Evolutionary conservation across 2,888 invertebrate genomes (phyloP), one percentile per base, ranked within the genome.

Genomic region (Heliconius charithonia): DNA sequence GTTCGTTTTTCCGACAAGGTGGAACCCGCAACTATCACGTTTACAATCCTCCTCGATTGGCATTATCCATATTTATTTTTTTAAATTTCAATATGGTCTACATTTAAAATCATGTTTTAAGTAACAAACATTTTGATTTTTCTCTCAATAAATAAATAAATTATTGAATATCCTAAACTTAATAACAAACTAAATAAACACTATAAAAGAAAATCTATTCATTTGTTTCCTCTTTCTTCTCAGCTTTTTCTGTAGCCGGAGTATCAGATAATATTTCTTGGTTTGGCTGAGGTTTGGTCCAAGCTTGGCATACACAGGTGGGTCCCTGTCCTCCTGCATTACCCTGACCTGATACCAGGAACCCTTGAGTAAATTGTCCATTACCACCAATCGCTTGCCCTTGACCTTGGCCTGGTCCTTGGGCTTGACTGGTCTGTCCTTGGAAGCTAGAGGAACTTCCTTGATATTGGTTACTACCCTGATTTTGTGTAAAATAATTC

Each of bases 291-390:
- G 92, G 92, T 73, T 94, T 94, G 0, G 91, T 91, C 93, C 93
- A 94, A 0, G 94, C 88, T 80, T 93, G 94, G 82, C 95, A 95
- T 2, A 95, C 90, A 79, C 94, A 95, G 0, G 91, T 88, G 0
- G 92, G 93, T 0, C 92, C 93, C 37, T 87, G 86, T 0, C 83
- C 84, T 19, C 87, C 87, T 19, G 84, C 83, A 29, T 76, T 77
- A 16, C 85, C 80, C 19, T 89, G 88, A 22, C 87, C 87, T 0
- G 89, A 83, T 0, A 85, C 84, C 79, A 90, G 89, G 77, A 87
- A 91, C 0, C 89, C 87, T 74, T 87, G 87, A 45, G 86, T 85
- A 71, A 75, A 84, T 3, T 84, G 82, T 27, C 82, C 73, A 45
- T 75, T 75, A 45, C 77, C 75, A 4, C 73, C 79, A 32, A 82